Evolutionary conservation across 2,888 invertebrate species (phyloP), one percentile per base, ranked within the genome.

Genomic region (Sphaeridia pumilis): DNA sequence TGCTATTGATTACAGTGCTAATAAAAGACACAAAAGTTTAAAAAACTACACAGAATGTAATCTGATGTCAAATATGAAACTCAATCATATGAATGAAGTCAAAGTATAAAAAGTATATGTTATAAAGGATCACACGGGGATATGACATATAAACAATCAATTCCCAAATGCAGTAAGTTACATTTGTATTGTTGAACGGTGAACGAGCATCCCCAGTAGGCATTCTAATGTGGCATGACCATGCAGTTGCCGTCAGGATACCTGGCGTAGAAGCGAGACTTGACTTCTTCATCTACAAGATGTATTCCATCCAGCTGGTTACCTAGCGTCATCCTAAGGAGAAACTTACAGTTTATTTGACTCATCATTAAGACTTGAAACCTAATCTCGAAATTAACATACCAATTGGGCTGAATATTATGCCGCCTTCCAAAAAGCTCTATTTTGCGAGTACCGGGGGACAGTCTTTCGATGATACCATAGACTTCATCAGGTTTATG

Each of bases 401-500:
- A 83, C 97, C 95, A 97, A 69, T 97, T 97, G 0, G 94, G 95
- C 70, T 97, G 95, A 1, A 95, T 87, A 69, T 97, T 97, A 70
- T 97, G 95, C 0, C 93, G 93, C 52, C 97, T 75, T 0, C 97
- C 97, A 69, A 97, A 97, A 17, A 97, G 74, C 72, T 97, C 97
- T 55, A 97, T 92, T 74, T 97, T 97, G 54, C 94, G 79, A 0
- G 94, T 94, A 0, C 95, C 94, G 0, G 97, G 97, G 58, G 94
- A 92, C 48, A 97, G 78, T 49, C 97, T 76, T 69, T 97, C 95
- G 61, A 95, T 95, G 65, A 95, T 93, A 12, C 93, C 97, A 69
- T 97, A 97, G 65, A 97, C 92, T 73, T 97, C 97, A 71, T 97
- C 97, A 0, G 97, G 97, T 68, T 97, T 97, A 71, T 97, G 95